Conservation (phyloP, 2,797 vertebrate genomes). For the Dendrocincla tyrannina region DNA sequence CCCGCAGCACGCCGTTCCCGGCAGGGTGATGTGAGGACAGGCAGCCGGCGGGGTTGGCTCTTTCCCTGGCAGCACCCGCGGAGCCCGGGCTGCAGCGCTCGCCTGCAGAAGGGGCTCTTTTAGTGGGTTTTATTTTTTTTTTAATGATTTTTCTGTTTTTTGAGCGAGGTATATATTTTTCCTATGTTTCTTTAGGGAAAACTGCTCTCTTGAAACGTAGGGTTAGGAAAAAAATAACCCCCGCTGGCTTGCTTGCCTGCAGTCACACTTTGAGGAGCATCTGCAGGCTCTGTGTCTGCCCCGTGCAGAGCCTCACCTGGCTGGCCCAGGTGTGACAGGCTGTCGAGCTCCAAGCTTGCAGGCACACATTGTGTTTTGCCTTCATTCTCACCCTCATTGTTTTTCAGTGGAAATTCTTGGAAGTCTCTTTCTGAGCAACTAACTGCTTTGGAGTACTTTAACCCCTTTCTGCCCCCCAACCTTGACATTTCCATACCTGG, state of each 20-base stretch:
- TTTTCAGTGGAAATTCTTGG: neutral
- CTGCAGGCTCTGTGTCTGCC: neutral
- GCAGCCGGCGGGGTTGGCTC: neutral
- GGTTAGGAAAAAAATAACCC: neutral
- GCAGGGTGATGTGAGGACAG: constrained; percentile 17
- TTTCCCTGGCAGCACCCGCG: neutral
- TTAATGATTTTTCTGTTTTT: too few species aligned
- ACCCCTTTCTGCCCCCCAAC: neutral
- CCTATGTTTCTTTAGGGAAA: neutral
- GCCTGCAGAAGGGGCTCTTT: neutral
- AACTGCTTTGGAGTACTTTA: neutral
- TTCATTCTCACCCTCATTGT: accelerated
- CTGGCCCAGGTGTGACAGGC: neutral
- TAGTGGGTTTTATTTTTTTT: too few species aligned
- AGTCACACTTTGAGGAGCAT: accelerated
- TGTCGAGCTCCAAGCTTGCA: accelerated
- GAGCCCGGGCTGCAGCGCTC: neutral
- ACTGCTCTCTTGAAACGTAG: neutral
- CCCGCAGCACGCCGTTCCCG: neutral
- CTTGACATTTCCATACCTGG: neutral
- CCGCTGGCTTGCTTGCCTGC: neutral
- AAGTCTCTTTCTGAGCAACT: neutral
- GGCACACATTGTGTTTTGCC: neutral
- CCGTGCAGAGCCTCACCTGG: neutral
- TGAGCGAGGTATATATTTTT: neutral